phyloP scores from a whole-genome alignment of 2,797 vertebrate species.

The Acropternis orthonyx region DNA sequence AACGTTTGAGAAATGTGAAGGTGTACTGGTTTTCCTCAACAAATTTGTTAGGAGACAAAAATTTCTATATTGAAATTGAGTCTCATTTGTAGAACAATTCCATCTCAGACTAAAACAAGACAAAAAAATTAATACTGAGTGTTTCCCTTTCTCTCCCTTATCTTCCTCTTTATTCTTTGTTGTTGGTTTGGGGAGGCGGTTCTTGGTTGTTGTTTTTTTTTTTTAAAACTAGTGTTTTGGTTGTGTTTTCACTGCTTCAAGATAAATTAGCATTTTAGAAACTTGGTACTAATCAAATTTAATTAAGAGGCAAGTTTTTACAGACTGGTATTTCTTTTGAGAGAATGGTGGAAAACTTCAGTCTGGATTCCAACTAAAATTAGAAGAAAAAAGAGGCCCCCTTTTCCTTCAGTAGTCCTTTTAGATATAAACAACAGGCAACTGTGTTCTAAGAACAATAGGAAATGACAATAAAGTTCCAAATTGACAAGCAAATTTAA shows the following conservation, averaged over 20 bases:
- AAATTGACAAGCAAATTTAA: neutral
- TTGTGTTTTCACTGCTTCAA: neutral
- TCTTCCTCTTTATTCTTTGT: neutral
- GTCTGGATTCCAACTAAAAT: neutral
- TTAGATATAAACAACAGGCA: neutral
- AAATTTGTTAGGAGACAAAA: neutral
- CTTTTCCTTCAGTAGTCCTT: neutral
- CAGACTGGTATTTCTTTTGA: neutral
- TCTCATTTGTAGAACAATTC: neutral
- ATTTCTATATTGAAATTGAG: neutral
- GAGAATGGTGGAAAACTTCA: neutral
- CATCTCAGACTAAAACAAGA: neutral
- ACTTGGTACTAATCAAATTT: neutral
- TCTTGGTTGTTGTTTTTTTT: neutral
- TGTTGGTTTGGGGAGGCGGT: neutral
- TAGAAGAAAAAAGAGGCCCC: neutral
- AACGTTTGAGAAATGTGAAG: neutral
- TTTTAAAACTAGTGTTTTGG: neutral
- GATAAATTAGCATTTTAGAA: neutral
- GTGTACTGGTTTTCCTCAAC: neutral
- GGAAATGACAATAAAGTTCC: neutral
- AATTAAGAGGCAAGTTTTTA: neutral
- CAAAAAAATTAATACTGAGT: neutral
- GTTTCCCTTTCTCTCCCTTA: neutral
- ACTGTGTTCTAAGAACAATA: neutral